Conservation (phyloP, 2,797 vertebrate species). For the Octomys mimax region DNA sequence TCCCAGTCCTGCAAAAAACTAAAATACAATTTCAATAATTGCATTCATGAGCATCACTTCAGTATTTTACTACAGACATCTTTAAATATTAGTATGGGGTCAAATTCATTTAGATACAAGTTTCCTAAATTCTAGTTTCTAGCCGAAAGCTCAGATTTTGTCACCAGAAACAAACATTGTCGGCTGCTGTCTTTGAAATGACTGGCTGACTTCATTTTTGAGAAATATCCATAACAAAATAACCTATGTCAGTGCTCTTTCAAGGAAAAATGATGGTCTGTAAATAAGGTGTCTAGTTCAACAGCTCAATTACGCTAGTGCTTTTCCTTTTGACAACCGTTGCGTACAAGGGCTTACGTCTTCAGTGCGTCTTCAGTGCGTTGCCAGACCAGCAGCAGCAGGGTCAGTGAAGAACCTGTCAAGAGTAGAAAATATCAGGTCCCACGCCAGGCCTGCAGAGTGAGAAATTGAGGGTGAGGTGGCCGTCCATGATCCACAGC, state of each 20-base stretch:
- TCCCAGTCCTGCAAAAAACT: background rate
- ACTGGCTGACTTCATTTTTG: slow-evolving; percentile 15
- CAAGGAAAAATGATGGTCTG: slow-evolving; percentile 46
- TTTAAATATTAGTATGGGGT: slow-evolving; percentile 5
- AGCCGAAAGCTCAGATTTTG: slow-evolving; percentile 59
- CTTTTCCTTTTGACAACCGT: background rate
- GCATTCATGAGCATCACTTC: background rate
- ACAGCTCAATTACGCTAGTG: background rate
- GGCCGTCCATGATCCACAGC: background rate
- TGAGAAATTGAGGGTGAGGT: background rate
- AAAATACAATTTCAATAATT: background rate
- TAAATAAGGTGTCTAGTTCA: slow-evolving; percentile 22
- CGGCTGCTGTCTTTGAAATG: slow-evolving; percentile 33
- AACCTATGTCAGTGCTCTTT: slow-evolving; percentile 42
- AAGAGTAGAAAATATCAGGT: background rate
- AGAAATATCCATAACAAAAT: slow-evolving; percentile 29
- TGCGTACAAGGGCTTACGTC: background rate
- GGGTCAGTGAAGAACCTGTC: background rate
- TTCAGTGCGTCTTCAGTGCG: no score
- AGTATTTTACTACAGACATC: slow-evolving; percentile 21
- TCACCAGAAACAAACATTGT: slow-evolving; percentile 7
- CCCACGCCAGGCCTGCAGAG: background rate
- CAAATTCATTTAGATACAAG: background rate
- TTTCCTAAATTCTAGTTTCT: slow-evolving; percentile 54
- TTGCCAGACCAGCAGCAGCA: background rate